Evolutionary conservation across 2,797 vertebrate species (phyloP).

Genomic region (Esox masquinongy): DNA sequence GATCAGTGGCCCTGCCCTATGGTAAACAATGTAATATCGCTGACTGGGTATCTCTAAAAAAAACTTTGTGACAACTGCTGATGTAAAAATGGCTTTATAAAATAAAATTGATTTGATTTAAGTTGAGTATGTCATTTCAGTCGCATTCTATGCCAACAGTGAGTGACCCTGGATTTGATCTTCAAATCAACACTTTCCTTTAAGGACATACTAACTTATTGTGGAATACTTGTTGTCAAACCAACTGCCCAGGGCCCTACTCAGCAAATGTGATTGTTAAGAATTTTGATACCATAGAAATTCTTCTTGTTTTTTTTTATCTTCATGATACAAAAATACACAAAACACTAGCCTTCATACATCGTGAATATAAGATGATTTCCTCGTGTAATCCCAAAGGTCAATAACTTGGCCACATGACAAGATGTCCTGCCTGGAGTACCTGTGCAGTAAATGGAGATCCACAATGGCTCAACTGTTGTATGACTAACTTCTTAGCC

Average conservation of each 20-base stretch:
- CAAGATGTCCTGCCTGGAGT: constrained; percentile 70
- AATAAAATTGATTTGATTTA: too few relatives aligned
- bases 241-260: constrained; percentile 59
- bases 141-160: constrained; percentile 79
- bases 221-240: constrained; percentile 78
- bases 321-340: constrained; percentile 19
- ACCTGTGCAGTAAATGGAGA: constrained; percentile 55
- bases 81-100: too few relatives aligned
- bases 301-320: constrained; percentile 35
- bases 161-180: constrained; percentile 76
- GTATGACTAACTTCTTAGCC: constrained; percentile 73
- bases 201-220: constrained; percentile 76
- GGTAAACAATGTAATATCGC: too few relatives aligned
- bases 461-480: constrained; percentile 84
- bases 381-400: constrained; percentile 37
- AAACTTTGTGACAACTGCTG: too few relatives aligned
- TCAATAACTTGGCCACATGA: constrained; percentile 72
- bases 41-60: too few relatives aligned
- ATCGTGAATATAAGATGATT: not conserved
- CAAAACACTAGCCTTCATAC: constrained; percentile 5
- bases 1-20: too few relatives aligned
- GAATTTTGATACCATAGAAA: constrained; percentile 71
- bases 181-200: constrained; percentile 88
- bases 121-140: too few relatives aligned
- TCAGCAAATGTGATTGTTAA: constrained; percentile 79